Conservation (phyloP, 2,888 invertebrate species). For the Cinara cedri region DNA sequence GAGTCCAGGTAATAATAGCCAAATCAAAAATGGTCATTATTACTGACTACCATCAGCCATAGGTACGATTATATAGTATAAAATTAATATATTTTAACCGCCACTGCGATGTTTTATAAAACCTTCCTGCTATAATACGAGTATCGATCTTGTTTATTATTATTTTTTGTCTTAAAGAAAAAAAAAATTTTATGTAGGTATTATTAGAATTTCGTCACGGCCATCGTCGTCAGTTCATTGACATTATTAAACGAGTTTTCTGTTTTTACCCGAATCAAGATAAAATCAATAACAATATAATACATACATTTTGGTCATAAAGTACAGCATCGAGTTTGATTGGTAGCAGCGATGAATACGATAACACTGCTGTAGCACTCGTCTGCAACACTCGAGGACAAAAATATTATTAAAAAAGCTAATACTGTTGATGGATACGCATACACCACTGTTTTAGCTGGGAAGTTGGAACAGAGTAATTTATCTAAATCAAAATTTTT, state of each 20-base stretch:
- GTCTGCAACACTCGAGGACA: neutral
- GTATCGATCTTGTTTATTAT: neutral
- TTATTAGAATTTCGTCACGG: conserved; percentile 39
- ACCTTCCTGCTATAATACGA: too few species aligned
- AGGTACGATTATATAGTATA: neutral
- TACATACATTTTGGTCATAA: conserved; percentile 34
- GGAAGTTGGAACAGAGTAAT: too few species aligned
- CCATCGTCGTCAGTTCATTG: conserved; percentile 31
- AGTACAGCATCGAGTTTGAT: conserved; percentile 34
- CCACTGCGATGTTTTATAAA: neutral
- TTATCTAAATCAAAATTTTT: neutral
- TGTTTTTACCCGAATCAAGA: conserved; percentile 30
- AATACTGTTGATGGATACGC: too few species aligned
- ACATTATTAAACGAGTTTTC: conserved; percentile 43
- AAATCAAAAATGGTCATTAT: too few species aligned
- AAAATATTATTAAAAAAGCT: too few species aligned
- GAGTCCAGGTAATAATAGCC: too few species aligned
- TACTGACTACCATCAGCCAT: too few species aligned
- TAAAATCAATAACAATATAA: conserved; percentile 23
- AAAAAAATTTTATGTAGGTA: neutral
- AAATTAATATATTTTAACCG: neutral
- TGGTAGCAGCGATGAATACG: conserved; percentile 1
- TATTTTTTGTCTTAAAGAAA: neutral
- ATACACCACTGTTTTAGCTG: too few species aligned
- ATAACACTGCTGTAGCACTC: too few species aligned